These are phyloP conservation scores for Chaetura pelagica DNA, from an alignment of 2,113 vertebrate species.

Conservation along the genomic window DNA sequence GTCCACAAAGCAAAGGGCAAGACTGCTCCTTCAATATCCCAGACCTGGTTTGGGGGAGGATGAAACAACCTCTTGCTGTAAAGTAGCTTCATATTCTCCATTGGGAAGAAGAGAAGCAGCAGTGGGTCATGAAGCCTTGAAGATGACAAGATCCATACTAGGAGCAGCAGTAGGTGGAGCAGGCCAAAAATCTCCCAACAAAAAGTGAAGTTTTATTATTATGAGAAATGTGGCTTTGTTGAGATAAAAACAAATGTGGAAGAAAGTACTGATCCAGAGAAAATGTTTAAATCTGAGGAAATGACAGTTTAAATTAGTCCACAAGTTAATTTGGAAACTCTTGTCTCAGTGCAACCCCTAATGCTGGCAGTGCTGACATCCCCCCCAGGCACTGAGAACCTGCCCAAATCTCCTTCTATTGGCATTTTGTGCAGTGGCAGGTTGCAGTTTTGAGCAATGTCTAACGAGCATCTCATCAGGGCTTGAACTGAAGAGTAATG, in stretches of 20 bases:
- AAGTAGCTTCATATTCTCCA: neutral
- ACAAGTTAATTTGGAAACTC: neutral
- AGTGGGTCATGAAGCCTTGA: constrained; percentile 6
- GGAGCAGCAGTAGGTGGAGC: constrained; percentile 26
- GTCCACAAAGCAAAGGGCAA: neutral
- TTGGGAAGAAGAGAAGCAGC: neutral
- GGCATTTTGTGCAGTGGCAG: neutral
- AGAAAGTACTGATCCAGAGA: neutral
- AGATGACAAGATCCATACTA: neutral
- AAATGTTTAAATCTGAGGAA: neutral
- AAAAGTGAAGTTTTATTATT: neutral
- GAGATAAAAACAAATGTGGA: neutral
- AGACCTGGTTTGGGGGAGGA: neutral
- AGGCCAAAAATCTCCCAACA: neutral
- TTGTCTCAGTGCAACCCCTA: neutral
- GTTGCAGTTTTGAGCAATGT: neutral
- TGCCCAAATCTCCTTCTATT: neutral
- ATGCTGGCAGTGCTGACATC: neutral
- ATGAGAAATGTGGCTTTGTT: neutral
- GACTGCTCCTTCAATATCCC: neutral
- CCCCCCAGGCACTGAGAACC: neutral
- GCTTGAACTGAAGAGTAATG: neutral
- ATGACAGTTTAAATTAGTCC: neutral
- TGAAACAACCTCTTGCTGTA: neutral
- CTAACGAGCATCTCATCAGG: neutral